These are phyloP conservation scores for Dinoponera quadriceps DNA, from an alignment of 1,140 invertebrate genomes.

Conservation along the genomic window DNA sequence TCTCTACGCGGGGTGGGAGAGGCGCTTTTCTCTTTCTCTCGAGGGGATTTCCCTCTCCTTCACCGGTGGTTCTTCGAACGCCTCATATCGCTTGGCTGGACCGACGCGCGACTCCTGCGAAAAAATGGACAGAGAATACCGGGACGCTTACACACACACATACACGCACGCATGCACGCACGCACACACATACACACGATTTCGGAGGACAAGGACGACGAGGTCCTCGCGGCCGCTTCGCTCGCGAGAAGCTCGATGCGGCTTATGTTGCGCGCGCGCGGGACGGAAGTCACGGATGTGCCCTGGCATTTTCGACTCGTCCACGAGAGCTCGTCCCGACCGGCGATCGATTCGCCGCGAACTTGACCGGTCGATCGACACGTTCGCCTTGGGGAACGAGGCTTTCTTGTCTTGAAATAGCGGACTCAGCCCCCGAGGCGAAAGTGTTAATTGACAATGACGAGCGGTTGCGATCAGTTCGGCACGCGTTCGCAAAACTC, in stretches of 20 bases:
- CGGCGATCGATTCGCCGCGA: background rate
- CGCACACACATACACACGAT: too few species aligned
- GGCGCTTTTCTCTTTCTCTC: too few species aligned
- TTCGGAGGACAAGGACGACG: constrained; percentile 61
- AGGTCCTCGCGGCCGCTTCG: constrained; percentile 58
- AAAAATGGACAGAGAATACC: constrained; percentile 49
- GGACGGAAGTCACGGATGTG: constrained; percentile 75
- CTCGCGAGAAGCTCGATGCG: constrained; percentile 63
- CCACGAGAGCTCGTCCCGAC: constrained; percentile 18
- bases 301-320: constrained; percentile 56
- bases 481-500: too few species aligned
- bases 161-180: too few species aligned
- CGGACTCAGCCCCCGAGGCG: too few species aligned
- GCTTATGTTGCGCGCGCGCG: constrained; percentile 73
- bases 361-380: too few species aligned
- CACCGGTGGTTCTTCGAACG: background rate
- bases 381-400: too few species aligned
- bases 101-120: constrained; percentile 7
- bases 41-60: too few species aligned
- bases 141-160: constrained; percentile 66
- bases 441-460: too few species aligned
- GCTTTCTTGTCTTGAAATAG: too few species aligned
- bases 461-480: background rate
- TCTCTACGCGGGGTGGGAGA: too few species aligned
- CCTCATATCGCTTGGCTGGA: background rate